Conservation (phyloP, 2,888 invertebrate species). For the Aelia acuminata region DNA sequence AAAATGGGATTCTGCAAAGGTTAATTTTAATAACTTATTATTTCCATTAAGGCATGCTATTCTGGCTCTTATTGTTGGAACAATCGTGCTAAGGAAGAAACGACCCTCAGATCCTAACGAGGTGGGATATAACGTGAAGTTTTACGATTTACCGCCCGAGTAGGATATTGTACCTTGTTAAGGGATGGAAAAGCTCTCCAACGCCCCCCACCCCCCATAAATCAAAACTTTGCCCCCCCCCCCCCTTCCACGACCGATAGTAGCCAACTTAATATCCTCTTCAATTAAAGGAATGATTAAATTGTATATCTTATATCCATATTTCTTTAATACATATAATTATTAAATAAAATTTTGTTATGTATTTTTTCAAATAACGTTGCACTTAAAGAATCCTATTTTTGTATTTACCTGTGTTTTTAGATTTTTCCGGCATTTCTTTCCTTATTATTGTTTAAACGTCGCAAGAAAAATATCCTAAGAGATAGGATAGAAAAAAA, state of each 20-base stretch:
- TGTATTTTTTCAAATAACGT: no score
- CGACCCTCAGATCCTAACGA: neutral
- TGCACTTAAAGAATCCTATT: no score
- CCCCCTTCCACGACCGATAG: neutral
- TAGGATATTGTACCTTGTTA: slow-evolving; percentile 40
- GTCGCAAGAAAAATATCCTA: neutral
- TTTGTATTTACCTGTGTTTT: no score
- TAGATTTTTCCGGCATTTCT: no score
- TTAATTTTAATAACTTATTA: no score
- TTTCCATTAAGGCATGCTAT: neutral
- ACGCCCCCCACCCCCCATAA: neutral
- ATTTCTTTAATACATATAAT: neutral
- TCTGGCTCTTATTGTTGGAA: neutral
- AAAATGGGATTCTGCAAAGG: no score
- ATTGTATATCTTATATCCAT: neutral
- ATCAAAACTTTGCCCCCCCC: slow-evolving; percentile 36
- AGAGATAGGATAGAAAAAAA: neutral
- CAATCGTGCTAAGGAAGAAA: neutral
- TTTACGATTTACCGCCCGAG: neutral
- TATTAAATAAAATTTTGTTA: no score
- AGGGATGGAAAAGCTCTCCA: slow-evolving; percentile 4
- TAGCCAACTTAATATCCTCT: neutral
- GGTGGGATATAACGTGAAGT: slow-evolving; percentile 25
- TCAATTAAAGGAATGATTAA: neutral
- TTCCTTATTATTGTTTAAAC: neutral